These are phyloP conservation scores for Forbesichthys agassizii DNA, from an alignment of 2,113 vertebrate genomes.

Conservation along the genomic window DNA sequence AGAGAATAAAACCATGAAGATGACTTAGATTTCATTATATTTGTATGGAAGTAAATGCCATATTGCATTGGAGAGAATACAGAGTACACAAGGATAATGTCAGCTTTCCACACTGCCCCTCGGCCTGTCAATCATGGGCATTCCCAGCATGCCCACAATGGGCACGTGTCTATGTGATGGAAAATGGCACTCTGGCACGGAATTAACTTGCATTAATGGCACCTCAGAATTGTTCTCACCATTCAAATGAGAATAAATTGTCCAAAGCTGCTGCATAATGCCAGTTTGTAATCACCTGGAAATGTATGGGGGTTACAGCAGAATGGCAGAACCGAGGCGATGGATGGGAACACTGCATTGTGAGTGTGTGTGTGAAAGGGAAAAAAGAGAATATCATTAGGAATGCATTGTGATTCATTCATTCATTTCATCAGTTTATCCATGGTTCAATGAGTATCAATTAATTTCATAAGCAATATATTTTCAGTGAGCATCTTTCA, in stretches of 20 bases:
- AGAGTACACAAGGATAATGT: constrained; percentile 44
- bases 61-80: constrained; percentile 11
- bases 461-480: neutral
- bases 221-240: constrained; percentile 44
- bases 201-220: constrained; percentile 58
- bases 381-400: constrained; percentile 4
- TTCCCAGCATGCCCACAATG: constrained; percentile 23
- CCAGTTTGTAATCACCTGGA: neutral
- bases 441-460: constrained; percentile 22
- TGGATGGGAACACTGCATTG: neutral
- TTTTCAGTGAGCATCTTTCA: neutral
- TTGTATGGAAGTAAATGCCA: constrained; percentile 8
- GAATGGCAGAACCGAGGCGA: constrained; percentile 9
- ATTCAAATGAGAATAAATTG: constrained; percentile 59
- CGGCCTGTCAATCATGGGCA: constrained; percentile 57
- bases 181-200: constrained; percentile 57
- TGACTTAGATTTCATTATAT: constrained; percentile 12
- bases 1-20: neutral
- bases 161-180: constrained; percentile 46
- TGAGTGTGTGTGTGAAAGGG: neutral
- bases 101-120: constrained; percentile 49
- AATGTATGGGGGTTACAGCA: constrained; percentile 20
- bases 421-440: constrained; percentile 22
- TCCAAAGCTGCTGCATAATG: constrained; percentile 40
- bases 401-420: constrained; percentile 17